Percentiles rank a stretch among this genome's conserved stretches.
Conservation (phyloP, 2,888 invertebrate species). For the Acrobasis suavella region DNA sequence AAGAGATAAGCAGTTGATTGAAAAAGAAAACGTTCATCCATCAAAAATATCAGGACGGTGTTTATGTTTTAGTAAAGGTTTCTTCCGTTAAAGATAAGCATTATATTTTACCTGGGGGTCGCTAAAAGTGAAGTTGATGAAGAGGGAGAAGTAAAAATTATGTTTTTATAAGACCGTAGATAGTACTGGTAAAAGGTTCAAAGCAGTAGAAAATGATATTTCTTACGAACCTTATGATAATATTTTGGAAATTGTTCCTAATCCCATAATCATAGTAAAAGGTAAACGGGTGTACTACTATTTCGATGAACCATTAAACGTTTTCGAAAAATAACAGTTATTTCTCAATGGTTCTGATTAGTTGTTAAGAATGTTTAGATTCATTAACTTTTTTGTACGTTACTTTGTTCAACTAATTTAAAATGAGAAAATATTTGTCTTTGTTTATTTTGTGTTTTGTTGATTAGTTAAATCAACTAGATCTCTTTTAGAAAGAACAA, state of each 20-base stretch:
- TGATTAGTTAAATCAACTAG: no score
- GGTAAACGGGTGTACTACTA: conserved; percentile 13
- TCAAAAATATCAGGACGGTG: conserved; percentile 10
- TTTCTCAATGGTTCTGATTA: background rate
- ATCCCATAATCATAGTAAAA: conserved; percentile 3
- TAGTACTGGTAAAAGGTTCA: conserved; percentile 12
- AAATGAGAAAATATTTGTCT: no score
- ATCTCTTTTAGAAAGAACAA: no score
- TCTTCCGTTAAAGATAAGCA: conserved; percentile 24
- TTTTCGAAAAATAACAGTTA: conserved; percentile 20
- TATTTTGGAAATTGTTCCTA: conserved; percentile 17
- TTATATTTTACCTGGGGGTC: conserved; percentile 26
- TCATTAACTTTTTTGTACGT: background rate
- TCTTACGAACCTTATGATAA: conserved; percentile 18
- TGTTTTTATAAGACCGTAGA: conserved; percentile 9
- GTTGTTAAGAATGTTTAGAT: background rate
- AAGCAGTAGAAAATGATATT: conserved; percentile 18
- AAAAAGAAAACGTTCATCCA: background rate
- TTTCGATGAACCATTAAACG: conserved; percentile 19
- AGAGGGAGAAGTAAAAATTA: conserved; percentile 27
- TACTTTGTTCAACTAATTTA: background rate
- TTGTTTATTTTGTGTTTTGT: no score
- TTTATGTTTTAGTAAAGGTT: conserved; percentile 28
- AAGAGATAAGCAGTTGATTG: background rate
- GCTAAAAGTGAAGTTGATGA: conserved; percentile 31